Conservation (phyloP, 2,797 vertebrate species). For the Amphiprion clarkii region DNA sequence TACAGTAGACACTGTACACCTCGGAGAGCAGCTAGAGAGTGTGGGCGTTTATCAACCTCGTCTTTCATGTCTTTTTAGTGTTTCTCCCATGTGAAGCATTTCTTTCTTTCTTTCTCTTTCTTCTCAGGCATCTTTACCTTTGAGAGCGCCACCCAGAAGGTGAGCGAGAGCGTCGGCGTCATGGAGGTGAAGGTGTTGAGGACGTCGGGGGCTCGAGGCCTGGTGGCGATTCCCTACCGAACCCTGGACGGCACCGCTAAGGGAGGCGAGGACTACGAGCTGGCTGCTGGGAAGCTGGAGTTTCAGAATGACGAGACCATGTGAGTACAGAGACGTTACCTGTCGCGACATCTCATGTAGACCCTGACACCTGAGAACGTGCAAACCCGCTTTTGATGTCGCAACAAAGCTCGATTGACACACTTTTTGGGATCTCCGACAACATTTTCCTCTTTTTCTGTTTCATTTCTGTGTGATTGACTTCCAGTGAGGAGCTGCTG, state of each 20-base stretch:
- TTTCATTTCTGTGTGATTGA: constrained; percentile 33
- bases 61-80: constrained; percentile 8
- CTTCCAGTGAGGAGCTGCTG: constrained; percentile 24
- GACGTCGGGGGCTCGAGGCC: constrained; percentile 86
- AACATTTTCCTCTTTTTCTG: background rate
- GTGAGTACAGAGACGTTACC: constrained; percentile 78
- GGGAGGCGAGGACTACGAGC: constrained; percentile 89
- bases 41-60: constrained; percentile 44
- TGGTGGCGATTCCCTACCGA: constrained; percentile 84
- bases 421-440: background rate
- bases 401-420: background rate
- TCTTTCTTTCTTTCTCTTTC: background rate
- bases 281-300: constrained; percentile 86
- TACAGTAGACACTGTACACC: constrained; percentile 22
- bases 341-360: background rate
- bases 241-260: constrained; percentile 85
- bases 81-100: constrained; percentile 8
- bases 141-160: constrained; percentile 80
- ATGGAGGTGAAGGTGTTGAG: constrained; percentile 84
- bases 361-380: background rate
- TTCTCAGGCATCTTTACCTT: constrained; percentile 88
- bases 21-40: constrained; percentile 27
- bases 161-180: constrained; percentile 85
- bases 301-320: constrained; percentile 91
- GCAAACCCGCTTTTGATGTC: background rate